phyloP scores from a whole-genome alignment of 2,888 invertebrate genomes.

The Allygus modestus region DNA sequence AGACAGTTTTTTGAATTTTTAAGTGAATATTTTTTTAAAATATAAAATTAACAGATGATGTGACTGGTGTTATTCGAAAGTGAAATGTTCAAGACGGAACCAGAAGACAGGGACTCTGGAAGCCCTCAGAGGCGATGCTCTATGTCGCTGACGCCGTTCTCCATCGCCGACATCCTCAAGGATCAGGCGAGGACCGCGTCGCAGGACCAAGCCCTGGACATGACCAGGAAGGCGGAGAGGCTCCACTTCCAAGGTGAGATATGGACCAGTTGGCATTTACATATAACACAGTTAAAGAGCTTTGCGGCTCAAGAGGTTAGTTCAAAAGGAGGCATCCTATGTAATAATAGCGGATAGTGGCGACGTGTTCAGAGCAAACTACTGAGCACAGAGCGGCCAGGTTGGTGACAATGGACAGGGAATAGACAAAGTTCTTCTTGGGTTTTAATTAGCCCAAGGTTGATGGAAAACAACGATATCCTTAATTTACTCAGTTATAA shows the following conservation, averaged over 20 bases:
- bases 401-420: too few species aligned
- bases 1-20: neutral
- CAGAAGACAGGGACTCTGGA: constrained; percentile 8
- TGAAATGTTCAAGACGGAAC: constrained; percentile 38
- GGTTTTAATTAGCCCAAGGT: too few species aligned
- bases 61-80: neutral
- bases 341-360: too few species aligned
- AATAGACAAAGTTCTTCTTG: too few species aligned
- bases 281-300: neutral
- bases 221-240: constrained; percentile 36
- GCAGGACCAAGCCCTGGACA: constrained; percentile 50
- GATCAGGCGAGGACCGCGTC: neutral
- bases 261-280: neutral
- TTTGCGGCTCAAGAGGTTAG: neutral
- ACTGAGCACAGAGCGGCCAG: too few species aligned
- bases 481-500: too few species aligned
- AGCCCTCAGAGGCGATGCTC: constrained; percentile 18
- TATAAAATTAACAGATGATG: neutral
- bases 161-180: constrained; percentile 67
- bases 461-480: too few species aligned
- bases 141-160: constrained; percentile 66
- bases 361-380: too few species aligned
- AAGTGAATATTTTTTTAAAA: neutral
- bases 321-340: neutral
- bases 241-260: neutral